Percentiles rank a stretch among this genome's conserved stretches.
These are phyloP conservation scores for Cyphomyrmex costatus DNA, from an alignment of 1,140 invertebrate genomes.

Conservation along the genomic window DNA sequence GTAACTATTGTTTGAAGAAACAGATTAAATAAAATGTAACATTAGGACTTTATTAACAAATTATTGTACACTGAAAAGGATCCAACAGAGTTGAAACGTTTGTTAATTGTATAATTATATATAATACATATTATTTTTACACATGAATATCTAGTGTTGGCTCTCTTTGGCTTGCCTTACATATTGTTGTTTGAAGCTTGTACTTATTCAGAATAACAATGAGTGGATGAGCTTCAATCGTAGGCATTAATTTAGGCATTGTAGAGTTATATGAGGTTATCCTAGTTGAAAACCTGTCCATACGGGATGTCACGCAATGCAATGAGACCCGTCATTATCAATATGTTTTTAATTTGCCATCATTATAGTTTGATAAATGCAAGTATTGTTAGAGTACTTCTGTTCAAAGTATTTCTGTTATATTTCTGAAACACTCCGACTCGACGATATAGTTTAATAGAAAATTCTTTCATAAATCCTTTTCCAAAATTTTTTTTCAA, in stretches of 20 bases:
- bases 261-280: slow-evolving; percentile 3
- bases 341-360: slow-evolving; percentile 28
- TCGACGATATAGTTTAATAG: neutral
- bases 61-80: no score
- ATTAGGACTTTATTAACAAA: no score
- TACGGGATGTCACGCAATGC: neutral
- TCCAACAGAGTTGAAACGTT: no score
- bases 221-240: neutral
- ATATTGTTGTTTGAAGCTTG: no score
- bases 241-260: neutral
- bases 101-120: no score
- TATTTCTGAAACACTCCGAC: neutral
- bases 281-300: neutral
- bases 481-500: neutral
- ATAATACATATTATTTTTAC: no score
- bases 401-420: neutral
- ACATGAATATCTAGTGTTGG: no score
- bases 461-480: neutral
- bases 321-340: neutral
- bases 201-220: slow-evolving; percentile 8
- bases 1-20: no score
- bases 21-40: no score
- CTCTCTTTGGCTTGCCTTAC: no score
- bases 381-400: neutral
- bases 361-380: neutral